Evolutionary conservation across 92 coral and sea anemone species (phyloP), one percentile per base, ranked within the genome.

Genomic region (Isaurus tuberculatus): DNA sequence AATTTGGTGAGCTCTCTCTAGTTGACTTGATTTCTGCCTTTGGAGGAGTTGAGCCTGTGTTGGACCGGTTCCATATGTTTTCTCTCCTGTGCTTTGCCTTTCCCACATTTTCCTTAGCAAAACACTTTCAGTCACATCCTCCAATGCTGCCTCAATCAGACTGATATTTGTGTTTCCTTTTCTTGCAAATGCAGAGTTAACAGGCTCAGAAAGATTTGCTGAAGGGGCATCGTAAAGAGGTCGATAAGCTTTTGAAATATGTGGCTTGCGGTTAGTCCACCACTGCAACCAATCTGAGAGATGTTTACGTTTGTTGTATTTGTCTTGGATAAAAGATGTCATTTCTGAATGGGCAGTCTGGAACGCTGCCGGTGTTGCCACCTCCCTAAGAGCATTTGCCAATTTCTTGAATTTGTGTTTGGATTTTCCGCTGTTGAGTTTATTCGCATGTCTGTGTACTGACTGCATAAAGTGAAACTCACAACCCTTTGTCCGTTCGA

Each of bases 401-500:
- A 75, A 63, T 63, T 75, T 27, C 69, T 78, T 78, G 83, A 78
- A 57, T 31, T 28, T 31, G 46, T 67, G 73, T 67, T 67, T 67
- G 46, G 73, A 67, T 33, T 67, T 67, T 33, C 73, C 33, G 46
- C 73, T 67, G 22, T 46, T 67, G 20, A 86, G 58, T 29, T 77
- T 90, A 6, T 25, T 25, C 28, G 86, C 30, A n/a, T 68, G 69
- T 6, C 94, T 84, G 53, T 75, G 73, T 14, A 87, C 89, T 5
- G 88, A 79, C 81, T 87, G 91, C 37, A 83, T 84, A 69, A 14
- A 87, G 32, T 91, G 91, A 49, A 91, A 84, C 57, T 91, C 87
- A 51, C 90, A 86, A 16, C 78, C 70, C 28, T 75, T 81, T 7
- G 69, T 84, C 57, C 83, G 72, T 16, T 64, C 32, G 20, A 89